Conservation (phyloP, 2,113 vertebrate genomes). For the Ramphastos sulfuratus region DNA sequence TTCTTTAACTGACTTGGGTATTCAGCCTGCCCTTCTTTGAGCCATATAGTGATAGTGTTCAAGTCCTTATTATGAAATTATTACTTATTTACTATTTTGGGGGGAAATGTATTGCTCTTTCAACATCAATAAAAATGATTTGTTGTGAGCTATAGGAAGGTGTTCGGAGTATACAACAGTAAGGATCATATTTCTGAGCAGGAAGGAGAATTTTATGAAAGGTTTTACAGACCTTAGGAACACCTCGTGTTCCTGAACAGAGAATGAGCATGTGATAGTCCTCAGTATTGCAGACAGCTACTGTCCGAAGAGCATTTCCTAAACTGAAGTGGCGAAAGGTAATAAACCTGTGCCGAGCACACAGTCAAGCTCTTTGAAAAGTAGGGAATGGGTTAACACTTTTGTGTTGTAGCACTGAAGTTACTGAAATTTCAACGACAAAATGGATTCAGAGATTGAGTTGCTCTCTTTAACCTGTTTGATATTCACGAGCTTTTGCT, state of each 20-base stretch:
- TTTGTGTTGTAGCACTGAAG: not conserved
- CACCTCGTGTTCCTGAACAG: not conserved
- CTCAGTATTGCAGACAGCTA: not conserved
- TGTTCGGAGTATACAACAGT: not conserved
- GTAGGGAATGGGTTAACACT: not conserved
- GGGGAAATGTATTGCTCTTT: not conserved
- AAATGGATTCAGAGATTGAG: not conserved
- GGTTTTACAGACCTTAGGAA: conserved; percentile 11
- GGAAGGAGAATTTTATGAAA: conserved; percentile 26
- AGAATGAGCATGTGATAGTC: not conserved
- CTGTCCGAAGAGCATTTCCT: not conserved
- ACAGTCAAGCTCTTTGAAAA: not conserved
- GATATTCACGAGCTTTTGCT: not conserved
- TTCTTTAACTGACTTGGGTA: not conserved
- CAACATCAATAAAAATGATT: not conserved
- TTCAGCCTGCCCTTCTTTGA: not conserved
- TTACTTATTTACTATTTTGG: not conserved
- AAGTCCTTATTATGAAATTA: not conserved
- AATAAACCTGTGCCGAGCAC: not conserved
- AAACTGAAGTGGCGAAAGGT: not conserved
- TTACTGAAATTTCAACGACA: not conserved
- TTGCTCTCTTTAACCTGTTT: not conserved
- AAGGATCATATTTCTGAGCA: conserved; percentile 4
- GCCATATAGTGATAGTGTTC: not conserved
- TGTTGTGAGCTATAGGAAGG: not conserved